Evolutionary conservation across 1,140 invertebrate species (phyloP), one percentile per base, ranked within the genome.

Genomic region (Drosophila parabipectinata): DNA sequence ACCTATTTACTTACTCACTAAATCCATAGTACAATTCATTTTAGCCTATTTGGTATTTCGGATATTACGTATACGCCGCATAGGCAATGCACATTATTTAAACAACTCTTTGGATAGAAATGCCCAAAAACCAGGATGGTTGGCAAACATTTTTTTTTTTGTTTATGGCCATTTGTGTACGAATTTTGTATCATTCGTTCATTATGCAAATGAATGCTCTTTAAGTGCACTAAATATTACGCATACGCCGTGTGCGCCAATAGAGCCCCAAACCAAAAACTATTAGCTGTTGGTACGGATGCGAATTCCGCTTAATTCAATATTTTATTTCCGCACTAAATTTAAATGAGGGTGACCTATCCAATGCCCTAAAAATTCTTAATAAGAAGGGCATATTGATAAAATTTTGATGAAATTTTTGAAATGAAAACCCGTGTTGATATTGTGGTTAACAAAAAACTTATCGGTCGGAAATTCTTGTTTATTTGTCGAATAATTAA

Each of bases 191-290:
- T 48, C 44, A 73, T 53, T 75, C 41, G 37, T 53, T 69, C 53
- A 77, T 77, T 77, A 76, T 76, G 73, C 73, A 76, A 76, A 76
- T 77, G 64, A 45, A 52, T 61, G 58, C 73, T 54, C 72, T 77
- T 76, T 69, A 77, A 76, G 72, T 68, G 74, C 74, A 62, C 63
- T 57, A 77, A 77, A 77, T 77, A 77, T 77, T 59, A 60, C 58
- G 50, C 51, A 63, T 77, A 56, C 66, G 64, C 24, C 51, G 58
- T 30, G 41, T 58, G 39, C 7, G 63, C 24, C 51, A 56, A 30
- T 30, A 45, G 21, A 39, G 44, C 44, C 44, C 18, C 44, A 18
- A 34, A 12, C 51, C 51, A 34, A 67, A 24, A 59, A 55, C 60
- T 58, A 58, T 63, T 24, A 32, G 39, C 67, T 32, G 41, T 30